Percentiles rank a stretch among this genome's conserved stretches.
Conservation (phyloP, 1,140 invertebrate species). For the Pseudomyrmex dendroicus region DNA sequence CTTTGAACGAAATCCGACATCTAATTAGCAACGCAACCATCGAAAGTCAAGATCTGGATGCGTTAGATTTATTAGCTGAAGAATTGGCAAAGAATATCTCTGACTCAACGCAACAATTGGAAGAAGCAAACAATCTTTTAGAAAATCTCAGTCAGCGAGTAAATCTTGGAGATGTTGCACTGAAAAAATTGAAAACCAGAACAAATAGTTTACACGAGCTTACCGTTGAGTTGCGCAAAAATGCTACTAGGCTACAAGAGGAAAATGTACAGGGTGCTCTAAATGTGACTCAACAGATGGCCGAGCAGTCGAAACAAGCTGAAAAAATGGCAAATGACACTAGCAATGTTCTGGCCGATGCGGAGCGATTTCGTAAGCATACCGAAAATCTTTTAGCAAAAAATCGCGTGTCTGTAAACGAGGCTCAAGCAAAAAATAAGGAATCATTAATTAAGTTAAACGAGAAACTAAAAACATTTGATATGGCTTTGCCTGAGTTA, state of each 20-base stretch:
- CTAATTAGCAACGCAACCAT: conserved; percentile 92
- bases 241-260: conserved; percentile 96
- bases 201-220: conserved; percentile 90
- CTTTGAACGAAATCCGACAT: conserved; percentile 91
- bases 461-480: conserved; percentile 88
- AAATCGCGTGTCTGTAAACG: conserved; percentile 89
- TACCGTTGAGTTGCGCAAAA: conserved; percentile 91
- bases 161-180: conserved; percentile 90
- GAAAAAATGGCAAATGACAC: conserved; percentile 88
- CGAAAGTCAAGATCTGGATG: conserved; percentile 90
- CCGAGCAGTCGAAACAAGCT: conserved; percentile 88
- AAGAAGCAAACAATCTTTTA: conserved; percentile 87
- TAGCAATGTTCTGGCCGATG: conserved; percentile 88
- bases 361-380: conserved; percentile 92
- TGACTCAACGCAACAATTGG: conserved; percentile 85
- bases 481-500: conserved; percentile 91
- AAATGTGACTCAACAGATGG: conserved; percentile 94
- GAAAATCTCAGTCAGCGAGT: conserved; percentile 92
- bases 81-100: conserved; percentile 86
- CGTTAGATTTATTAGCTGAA: conserved; percentile 86
- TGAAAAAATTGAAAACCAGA: conserved; percentile 90
- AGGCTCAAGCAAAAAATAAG: conserved; percentile 89
- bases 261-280: conserved; percentile 97
- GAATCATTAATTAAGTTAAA: conserved; percentile 88
- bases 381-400: conserved; percentile 92